These are phyloP conservation scores for Cyanoliseus patagonus DNA, from an alignment of 2,113 vertebrate species.

Conservation along the genomic window DNA sequence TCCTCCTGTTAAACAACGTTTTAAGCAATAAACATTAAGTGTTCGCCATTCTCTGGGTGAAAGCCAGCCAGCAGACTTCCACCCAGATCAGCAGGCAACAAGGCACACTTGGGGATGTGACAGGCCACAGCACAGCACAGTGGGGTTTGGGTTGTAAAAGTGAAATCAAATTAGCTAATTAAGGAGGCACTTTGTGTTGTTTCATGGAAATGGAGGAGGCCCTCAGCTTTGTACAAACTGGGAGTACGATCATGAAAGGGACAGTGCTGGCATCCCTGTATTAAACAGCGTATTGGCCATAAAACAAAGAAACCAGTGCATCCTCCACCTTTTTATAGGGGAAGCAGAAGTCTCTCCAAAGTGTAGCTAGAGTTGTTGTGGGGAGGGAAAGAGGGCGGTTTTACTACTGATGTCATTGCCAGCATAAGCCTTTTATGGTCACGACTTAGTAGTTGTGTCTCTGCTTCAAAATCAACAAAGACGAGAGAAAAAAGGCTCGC, in stretches of 20 bases:
- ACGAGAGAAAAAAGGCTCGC: conserved; percentile 69
- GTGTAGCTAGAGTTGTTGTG: neutral
- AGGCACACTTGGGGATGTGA: neutral
- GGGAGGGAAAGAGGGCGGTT: conserved; percentile 6
- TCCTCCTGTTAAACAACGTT: neutral
- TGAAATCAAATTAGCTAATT: neutral
- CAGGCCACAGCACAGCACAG: neutral
- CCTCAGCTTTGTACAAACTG: neutral
- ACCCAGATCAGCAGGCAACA: neutral
- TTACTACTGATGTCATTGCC: conserved; percentile 43
- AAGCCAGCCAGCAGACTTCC: neutral
- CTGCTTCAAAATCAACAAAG: conserved; percentile 81
- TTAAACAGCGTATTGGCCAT: neutral
- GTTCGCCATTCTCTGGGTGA: neutral
- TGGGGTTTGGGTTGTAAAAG: neutral
- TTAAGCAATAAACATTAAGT: neutral
- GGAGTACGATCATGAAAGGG: neutral
- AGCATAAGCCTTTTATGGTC: conserved; percentile 76
- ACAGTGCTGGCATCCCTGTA: neutral
- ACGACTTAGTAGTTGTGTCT: conserved; percentile 73
- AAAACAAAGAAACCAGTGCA: conserved; percentile 28
- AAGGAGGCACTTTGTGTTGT: neutral
- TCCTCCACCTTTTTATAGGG: conserved; percentile 29
- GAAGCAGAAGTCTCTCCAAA: conserved; percentile 58
- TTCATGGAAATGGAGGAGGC: neutral